Conservation (phyloP, 92 coral and sea anemone genomes). For the Parazoanthus darwini region DNA sequence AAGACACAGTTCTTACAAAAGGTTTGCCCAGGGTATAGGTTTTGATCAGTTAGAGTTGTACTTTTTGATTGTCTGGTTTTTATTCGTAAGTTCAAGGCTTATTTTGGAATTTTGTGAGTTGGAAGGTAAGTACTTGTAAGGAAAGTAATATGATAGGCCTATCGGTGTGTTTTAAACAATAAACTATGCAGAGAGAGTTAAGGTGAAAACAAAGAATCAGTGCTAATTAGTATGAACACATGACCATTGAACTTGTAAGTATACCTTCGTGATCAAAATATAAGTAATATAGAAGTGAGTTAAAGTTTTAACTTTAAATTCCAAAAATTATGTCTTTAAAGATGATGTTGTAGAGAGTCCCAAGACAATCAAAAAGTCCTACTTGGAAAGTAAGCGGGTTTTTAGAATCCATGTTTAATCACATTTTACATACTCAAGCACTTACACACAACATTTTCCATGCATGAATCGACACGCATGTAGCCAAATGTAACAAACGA, state of each 20-base stretch:
- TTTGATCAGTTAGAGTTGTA: background rate
- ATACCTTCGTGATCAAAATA: background rate
- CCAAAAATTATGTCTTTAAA: background rate
- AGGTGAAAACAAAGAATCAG: too few relatives aligned
- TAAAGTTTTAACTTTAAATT: background rate
- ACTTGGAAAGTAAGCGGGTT: background rate
- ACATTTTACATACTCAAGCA: background rate
- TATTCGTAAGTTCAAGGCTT: background rate
- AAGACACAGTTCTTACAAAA: background rate
- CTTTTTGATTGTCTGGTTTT: constrained; percentile 5
- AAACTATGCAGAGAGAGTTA: background rate
- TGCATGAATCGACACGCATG: background rate
- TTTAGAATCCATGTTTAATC: constrained; percentile 29
- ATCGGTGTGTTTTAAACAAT: background rate
- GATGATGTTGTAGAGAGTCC: background rate
- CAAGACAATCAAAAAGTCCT: background rate
- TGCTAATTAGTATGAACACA: background rate
- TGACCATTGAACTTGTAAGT: background rate
- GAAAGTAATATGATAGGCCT: background rate
- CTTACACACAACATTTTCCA: background rate
- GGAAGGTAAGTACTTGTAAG: background rate
- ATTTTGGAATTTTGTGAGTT: background rate
- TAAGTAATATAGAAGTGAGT: too few relatives aligned
- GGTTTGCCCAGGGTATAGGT: background rate
- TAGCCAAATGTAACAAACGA: background rate